Conservation (phyloP, 1,140 invertebrate genomes). For the Hyles vespertilio region DNA sequence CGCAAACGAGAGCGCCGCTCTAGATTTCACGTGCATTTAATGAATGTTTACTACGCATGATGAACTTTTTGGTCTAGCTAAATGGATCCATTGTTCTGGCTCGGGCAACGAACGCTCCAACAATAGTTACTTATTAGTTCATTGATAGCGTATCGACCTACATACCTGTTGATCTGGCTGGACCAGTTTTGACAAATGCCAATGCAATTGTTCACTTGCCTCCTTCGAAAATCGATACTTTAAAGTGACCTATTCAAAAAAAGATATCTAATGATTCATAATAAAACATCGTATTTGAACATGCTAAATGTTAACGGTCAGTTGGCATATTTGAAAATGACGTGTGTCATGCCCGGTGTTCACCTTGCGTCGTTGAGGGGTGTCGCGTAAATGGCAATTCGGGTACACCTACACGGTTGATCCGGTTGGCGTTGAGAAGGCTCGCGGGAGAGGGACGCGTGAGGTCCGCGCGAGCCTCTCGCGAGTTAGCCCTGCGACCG, state of each 20-base stretch:
- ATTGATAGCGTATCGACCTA: constrained; percentile 33
- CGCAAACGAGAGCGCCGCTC: constrained; percentile 25
- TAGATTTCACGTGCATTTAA: constrained; percentile 34
- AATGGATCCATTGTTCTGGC: constrained; percentile 3
- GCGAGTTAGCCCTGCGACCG: constrained; percentile 62
- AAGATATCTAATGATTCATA: too few relatives aligned
- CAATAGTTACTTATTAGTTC: constrained; percentile 29
- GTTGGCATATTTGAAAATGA: not conserved
- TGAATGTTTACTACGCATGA: constrained; percentile 20
- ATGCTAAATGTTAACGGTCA: too few relatives aligned
- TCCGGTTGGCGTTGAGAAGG: constrained; percentile 34
- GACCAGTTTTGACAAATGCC: constrained; percentile 15
- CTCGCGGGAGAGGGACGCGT: constrained; percentile 45
- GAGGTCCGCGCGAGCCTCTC: constrained; percentile 12
- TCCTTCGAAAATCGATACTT: too few relatives aligned
- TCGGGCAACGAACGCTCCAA: not conserved
- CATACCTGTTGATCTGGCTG: constrained; percentile 20
- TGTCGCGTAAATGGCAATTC: constrained; percentile 58
- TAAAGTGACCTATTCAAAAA: too few relatives aligned
- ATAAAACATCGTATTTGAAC: too few relatives aligned
- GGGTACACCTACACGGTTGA: constrained; percentile 50
- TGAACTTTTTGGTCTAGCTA: constrained; percentile 17
- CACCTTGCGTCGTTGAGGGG: constrained; percentile 29
- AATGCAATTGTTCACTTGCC: too few relatives aligned
- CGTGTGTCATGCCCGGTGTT: not conserved